A percentile compares a stretch with the other conserved stretches of the same genome.
Conservation (phyloP, 2,113 vertebrate genomes). For the Rhinoderma darwinii region DNA sequence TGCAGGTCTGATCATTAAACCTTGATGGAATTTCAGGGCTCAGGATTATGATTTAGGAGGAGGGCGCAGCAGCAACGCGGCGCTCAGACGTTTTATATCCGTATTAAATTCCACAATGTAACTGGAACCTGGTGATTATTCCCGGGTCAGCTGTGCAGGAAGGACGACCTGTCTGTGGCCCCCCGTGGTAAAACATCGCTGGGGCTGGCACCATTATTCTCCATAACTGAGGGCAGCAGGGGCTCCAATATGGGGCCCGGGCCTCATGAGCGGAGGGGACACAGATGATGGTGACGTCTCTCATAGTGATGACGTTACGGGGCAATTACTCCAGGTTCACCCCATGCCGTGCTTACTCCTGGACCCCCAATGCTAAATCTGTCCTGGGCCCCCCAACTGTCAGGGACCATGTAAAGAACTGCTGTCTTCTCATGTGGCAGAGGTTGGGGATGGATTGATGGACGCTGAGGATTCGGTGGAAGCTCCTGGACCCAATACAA, state of each 20-base stretch:
- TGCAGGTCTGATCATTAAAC: constrained; percentile 36
- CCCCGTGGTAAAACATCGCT: not conserved
- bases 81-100: constrained; percentile 32
- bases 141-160: not conserved
- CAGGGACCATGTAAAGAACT: no score
- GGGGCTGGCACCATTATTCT: not conserved
- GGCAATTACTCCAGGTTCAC: not conserved
- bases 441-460: not conserved
- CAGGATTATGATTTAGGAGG: constrained; percentile 30
- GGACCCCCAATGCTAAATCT: not conserved
- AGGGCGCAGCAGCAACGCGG: not conserved
- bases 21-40: not conserved
- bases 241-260: no score
- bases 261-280: no score
- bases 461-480: no score
- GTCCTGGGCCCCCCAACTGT: not conserved
- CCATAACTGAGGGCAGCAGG: not conserved
- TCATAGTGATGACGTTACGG: no score
- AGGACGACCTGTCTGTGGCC: constrained; percentile 38
- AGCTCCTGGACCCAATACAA: no score
- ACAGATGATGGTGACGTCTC: no score
- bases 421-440: no score
- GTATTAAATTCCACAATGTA: constrained; percentile 33
- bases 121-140: constrained; percentile 19
- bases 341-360: not conserved